Evolutionary conservation across 2,888 invertebrate species (phyloP), one percentile per base, ranked within the genome.

Genomic region (Caenorhabditis afra): DNA sequence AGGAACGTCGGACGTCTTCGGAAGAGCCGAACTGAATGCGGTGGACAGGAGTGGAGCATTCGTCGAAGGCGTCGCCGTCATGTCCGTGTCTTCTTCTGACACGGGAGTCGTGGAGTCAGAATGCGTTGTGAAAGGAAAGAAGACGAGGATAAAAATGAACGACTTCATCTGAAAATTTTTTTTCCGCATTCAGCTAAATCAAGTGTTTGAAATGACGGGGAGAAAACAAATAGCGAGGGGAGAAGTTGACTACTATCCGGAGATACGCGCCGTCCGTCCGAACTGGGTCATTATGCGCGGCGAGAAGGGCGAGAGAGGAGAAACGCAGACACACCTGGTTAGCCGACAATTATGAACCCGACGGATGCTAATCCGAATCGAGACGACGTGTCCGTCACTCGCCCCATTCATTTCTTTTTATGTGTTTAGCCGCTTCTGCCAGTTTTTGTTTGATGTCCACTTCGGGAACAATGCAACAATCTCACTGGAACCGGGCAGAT

Each of bases 241-340:
- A 49, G 10, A 49, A 10, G 22, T 22, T 29, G 14, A 52, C 52
- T 45, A 12, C 57, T 62, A 53, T 37, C 44, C 61, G 61, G 62
- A 65, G 73, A 73, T 64, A 64, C 73, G 41, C 71, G 4, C 49
- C 39, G 53, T 57, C 71, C 29, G 49, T 64, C 58, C 73, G 50
- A 73, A 73, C 73, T 73, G 73, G 73, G 73, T 73, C 73, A 73
- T 73, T 64, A 73, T 73, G 29, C 7, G n/a, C n/a, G n/a, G n/a
- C n/a, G 23, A n/a, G 61, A 45, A 50, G 45, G 16, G 44, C 41
- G 10, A 14, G 52, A 20, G 35, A 12, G 47, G 35, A 14, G 73
- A 73, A 50, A 73, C 64, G 64, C 64, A 57, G 73, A 23, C 12
- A 37, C 39, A 39, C 35, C 39, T 64, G 64, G 57, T 65, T 73